Base-by-base conservation (phyloP, 2,797 vertebrate genomes). In the Mastacembelus armatus region DNA sequence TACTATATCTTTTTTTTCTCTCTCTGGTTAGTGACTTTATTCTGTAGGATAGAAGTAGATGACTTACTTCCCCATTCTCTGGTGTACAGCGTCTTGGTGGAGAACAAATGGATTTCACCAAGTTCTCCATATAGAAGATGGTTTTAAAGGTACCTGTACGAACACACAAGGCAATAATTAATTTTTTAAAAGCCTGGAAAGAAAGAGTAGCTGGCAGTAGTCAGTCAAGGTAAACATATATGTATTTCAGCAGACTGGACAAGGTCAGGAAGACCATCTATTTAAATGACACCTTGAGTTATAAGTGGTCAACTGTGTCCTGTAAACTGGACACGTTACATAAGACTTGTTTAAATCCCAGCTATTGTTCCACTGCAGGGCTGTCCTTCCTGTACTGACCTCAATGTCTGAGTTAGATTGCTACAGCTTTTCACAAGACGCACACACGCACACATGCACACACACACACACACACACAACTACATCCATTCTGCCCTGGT, bases 321-420 rank as follows among this genome's bases (percentile, higher is more conserved):
- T 63, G 70, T 52, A 75, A 81, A 50, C 78, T 71, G 65, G 45
- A 65, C 48, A 26, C 0, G 43, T 92, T 89, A 82, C 27, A 55
- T 78, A 90, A 90, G 71, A 38, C 48, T 62, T 87, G 86, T 92
- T 91, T 89, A 88, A 84, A 85, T 73, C 89, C 85, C 71, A 74
- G 82, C 88, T 76, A 91, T 93, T 93, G 91, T 93, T 92, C 80
- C 66, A 79, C 80, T 7, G 51, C 64, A 30, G 66, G 35, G 66
- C 77, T 74, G 87, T 85, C 85, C 85, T 92, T 92, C 92, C 92
- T 92, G 91, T 42, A 3, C 73, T 60, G 76, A 86, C 70, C 78
- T 72, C 71, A 71, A 5, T 27, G 68, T 32, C 56, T 40, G 51
- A 81, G 75, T 81, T 52, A 63, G 26, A 77, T 74, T 57, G 71